These are phyloP conservation scores for Danio rerio DNA, from an alignment of 2,113 vertebrate genomes.

Conservation along the genomic window DNA sequence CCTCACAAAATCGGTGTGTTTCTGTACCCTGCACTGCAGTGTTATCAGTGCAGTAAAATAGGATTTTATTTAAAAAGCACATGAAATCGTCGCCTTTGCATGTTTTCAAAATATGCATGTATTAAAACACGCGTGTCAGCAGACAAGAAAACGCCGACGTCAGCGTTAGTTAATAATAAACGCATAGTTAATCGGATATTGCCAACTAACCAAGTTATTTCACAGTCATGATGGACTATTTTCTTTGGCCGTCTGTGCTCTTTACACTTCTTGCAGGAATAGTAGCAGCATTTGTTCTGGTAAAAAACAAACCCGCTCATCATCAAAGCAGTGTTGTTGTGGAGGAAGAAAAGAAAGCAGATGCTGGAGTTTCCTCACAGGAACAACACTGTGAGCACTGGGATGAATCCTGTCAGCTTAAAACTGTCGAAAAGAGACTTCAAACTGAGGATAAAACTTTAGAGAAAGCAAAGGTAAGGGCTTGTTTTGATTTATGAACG, in stretches of 20 bases:
- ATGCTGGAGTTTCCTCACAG: background rate
- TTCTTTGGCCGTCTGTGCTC: background rate
- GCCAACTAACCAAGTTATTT: background rate
- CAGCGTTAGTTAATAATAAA: conserved; percentile 1
- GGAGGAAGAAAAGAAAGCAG: background rate
- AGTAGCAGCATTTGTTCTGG: conserved; percentile 8
- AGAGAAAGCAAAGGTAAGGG: background rate
- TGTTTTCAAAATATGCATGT: background rate
- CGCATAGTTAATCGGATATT: background rate
- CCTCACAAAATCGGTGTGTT: background rate
- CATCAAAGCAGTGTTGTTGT: background rate
- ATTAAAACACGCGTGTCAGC: background rate
- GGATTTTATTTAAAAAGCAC: background rate
- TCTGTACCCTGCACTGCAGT: background rate
- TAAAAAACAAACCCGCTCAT: background rate
- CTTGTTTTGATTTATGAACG: background rate
- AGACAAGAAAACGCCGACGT: background rate
- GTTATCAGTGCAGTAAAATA: too few relatives aligned
- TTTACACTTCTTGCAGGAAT: conserved; percentile 28
- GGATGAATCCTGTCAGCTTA: background rate
- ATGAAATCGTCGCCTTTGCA: background rate
- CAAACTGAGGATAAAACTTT: background rate
- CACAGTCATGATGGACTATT: background rate
- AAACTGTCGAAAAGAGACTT: background rate
- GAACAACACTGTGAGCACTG: background rate